phyloP scores from a whole-genome alignment of 2,888 invertebrate genomes.

The Aporophyla nigra region DNA sequence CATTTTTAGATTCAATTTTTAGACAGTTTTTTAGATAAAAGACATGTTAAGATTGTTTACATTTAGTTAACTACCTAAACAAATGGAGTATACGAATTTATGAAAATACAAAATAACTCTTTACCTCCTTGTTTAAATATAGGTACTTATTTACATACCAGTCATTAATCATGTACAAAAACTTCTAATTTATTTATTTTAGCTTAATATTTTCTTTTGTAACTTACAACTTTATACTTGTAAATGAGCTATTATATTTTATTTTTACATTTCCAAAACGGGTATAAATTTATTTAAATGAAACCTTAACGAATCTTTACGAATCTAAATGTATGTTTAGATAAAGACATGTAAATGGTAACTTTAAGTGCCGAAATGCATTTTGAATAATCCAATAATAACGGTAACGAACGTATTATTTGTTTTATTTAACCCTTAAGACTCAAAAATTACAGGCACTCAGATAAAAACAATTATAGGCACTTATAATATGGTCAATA shows the following conservation, averaged over 20 bases:
- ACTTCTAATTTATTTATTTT: conserved; percentile 39
- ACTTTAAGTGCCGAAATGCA: conserved; percentile 80
- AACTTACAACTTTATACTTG: conserved; percentile 24
- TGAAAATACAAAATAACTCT: neutral
- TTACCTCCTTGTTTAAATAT: neutral
- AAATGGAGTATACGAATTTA: no score
- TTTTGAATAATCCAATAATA: conserved; percentile 86
- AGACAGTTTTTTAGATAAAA: no score
- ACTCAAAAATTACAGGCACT: no score
- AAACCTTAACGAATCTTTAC: conserved; percentile 71
- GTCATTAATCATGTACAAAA: conserved; percentile 37
- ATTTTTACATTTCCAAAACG: conserved; percentile 69
- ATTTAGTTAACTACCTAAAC: no score
- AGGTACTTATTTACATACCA: conserved; percentile 1
- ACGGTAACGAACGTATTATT: conserved; percentile 70
- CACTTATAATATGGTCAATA: no score
- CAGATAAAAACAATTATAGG: no score
- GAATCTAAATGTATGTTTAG: conserved; percentile 83
- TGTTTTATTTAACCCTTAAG: conserved; percentile 70
- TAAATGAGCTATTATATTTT: conserved; percentile 51
- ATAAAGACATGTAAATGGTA: conserved; percentile 81
- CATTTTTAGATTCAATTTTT: no score
- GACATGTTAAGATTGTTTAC: no score
- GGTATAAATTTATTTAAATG: conserved; percentile 71
- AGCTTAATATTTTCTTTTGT: conserved; percentile 27